phyloP scores from a whole-genome alignment of 2,888 invertebrate species.

The Nasonovia ribisnigri region DNA sequence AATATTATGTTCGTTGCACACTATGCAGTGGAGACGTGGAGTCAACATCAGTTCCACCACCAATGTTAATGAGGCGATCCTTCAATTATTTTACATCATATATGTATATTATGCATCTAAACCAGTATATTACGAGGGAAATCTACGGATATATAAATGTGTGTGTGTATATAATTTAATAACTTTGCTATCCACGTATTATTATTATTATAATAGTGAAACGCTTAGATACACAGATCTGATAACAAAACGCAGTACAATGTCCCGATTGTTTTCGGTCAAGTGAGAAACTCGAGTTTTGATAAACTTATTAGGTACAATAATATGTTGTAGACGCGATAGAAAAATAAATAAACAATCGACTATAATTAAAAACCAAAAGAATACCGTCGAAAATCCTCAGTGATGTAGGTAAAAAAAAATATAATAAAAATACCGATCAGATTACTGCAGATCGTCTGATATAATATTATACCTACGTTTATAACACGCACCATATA shows the following conservation, averaged over 20 bases:
- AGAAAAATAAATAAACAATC: slow-evolving; percentile 8
- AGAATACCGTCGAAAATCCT: not conserved
- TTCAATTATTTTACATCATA: not conserved
- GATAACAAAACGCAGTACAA: not conserved
- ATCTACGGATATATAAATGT: not conserved
- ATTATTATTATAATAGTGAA: not conserved
- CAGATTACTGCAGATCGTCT: not conserved
- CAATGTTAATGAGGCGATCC: not conserved
- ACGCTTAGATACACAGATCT: not conserved
- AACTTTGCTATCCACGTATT: not conserved
- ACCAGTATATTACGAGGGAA: not conserved
- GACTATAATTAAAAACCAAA: not conserved
- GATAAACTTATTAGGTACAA: not conserved
- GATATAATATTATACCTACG: not conserved
- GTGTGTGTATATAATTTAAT: not conserved
- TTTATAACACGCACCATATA: not conserved
- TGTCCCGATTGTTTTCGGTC: slow-evolving; percentile 11
- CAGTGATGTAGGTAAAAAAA: not conserved
- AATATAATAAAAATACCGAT: not conserved
- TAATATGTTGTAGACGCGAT: not conserved
- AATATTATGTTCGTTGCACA: not conserved
- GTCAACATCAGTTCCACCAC: not conserved
- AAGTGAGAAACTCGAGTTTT: not conserved
- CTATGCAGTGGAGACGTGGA: not conserved
- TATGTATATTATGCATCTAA: not conserved